Conservation (phyloP, 2,113 vertebrate species). For the Poeciliopsis prolifica region DNA sequence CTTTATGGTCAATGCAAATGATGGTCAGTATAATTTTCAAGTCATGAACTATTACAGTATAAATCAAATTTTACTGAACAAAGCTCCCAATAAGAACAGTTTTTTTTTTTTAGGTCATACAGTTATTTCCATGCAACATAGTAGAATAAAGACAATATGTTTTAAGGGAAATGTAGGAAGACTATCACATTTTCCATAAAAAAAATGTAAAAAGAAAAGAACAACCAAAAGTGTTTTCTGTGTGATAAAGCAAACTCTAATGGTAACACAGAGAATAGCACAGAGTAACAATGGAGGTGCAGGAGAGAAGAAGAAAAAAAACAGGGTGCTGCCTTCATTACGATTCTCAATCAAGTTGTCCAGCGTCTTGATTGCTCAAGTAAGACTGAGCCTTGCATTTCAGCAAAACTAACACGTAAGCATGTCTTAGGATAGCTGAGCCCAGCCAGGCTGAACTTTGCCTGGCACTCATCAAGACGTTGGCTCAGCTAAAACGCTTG, state of each 20-base stretch:
- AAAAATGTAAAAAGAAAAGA: no score
- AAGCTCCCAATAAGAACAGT: no score
- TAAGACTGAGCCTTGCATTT: conserved; percentile 56
- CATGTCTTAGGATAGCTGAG: conserved; percentile 60
- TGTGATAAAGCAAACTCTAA: neutral
- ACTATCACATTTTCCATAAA: neutral
- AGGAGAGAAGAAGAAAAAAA: neutral
- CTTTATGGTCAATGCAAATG: no score
- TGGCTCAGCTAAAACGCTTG: conserved; percentile 41
- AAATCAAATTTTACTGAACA: no score
- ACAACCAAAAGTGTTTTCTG: neutral
- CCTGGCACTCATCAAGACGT: conserved; percentile 51
- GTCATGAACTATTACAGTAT: no score
- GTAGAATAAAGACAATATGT: no score
- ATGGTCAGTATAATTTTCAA: no score
- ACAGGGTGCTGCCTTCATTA: conserved; percentile 2
- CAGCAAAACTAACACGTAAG: conserved; percentile 61
- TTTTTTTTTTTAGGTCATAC: no score
- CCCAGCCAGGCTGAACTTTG: conserved; percentile 39
- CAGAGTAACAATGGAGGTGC: neutral
- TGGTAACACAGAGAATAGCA: neutral
- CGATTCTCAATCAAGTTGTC: conserved; percentile 66
- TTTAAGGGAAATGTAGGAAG: no score
- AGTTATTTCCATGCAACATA: no score
- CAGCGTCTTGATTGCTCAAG: conserved; percentile 57